A percentile compares a stretch with the other conserved stretches of the same genome.
These are phyloP conservation scores for Bicyclus anynana DNA, from an alignment of 1,140 invertebrate genomes.

Conservation along the genomic window DNA sequence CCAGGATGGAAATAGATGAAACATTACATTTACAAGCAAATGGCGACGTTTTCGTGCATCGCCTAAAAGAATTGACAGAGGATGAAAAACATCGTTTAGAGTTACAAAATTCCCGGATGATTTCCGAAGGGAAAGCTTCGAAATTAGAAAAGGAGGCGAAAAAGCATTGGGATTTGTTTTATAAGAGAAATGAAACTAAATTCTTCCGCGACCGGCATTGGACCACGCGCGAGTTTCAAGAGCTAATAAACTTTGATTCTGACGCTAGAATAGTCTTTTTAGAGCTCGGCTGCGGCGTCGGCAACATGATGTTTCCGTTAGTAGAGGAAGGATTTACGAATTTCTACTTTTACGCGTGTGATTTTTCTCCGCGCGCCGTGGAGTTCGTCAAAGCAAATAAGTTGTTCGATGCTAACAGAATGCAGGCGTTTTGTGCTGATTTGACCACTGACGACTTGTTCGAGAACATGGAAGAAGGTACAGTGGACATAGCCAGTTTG, in stretches of 20 bases:
- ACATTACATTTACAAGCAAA: slow-evolving; percentile 31
- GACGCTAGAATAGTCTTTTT: slow-evolving; percentile 77
- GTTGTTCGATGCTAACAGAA: slow-evolving; percentile 80
- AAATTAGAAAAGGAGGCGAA: slow-evolving; percentile 92
- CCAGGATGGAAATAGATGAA: slow-evolving; percentile 59
- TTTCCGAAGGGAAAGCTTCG: slow-evolving; percentile 82
- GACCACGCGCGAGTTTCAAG: slow-evolving; percentile 96
- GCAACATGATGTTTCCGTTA: slow-evolving; percentile 97
- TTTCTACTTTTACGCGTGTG: slow-evolving; percentile 93
- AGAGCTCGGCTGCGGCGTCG: slow-evolving; percentile 98
- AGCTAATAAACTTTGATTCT: slow-evolving; percentile 80
- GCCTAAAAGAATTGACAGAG: slow-evolving; percentile 76
- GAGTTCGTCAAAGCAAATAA: slow-evolving; percentile 87
- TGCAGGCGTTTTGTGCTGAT: slow-evolving; percentile 88
- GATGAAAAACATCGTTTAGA: slow-evolving; percentile 80
- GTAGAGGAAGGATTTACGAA: slow-evolving; percentile 85
- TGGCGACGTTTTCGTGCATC: slow-evolving; percentile 66
- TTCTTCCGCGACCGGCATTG: slow-evolving; percentile 99
- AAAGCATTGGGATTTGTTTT: slow-evolving; percentile 98
- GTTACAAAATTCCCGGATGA: slow-evolving; percentile 83
- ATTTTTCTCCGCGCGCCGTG: slow-evolving; percentile 94
- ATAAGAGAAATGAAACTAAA: slow-evolving; percentile 92
- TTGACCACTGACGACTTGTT: slow-evolving; percentile 82
- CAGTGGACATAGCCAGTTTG: slow-evolving; percentile 91
- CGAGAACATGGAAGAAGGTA: slow-evolving; percentile 70